These are phyloP conservation scores for Cyphomyrus discorhynchus DNA, from an alignment of 2,113 vertebrate species.

Conservation along the genomic window DNA sequence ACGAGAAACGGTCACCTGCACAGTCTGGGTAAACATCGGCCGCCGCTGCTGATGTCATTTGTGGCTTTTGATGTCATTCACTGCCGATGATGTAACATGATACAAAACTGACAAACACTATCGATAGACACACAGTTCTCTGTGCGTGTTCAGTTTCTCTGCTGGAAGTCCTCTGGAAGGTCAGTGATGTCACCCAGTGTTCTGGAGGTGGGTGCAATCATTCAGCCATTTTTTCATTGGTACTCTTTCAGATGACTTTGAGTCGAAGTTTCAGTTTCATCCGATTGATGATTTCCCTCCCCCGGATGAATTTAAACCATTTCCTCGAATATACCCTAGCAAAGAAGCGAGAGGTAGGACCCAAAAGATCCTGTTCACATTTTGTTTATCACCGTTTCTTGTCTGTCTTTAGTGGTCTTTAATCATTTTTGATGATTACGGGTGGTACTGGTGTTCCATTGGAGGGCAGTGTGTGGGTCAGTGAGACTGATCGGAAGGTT, in stretches of 20 bases:
- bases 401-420: neutral
- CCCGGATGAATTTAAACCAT: conserved; percentile 83
- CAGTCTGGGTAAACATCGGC: conserved; percentile 58
- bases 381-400: neutral
- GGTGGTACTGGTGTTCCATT: neutral
- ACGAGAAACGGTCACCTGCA: conserved; percentile 74
- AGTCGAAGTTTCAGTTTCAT: conserved; percentile 97
- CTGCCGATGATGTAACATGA: neutral
- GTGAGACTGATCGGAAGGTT: neutral
- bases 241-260: conserved; percentile 77
- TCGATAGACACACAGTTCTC: neutral
- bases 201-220: neutral
- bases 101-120: neutral
- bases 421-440: neutral
- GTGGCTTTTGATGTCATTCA: neutral
- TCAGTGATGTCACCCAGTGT: neutral
- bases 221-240: neutral
- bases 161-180: neutral
- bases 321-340: conserved; percentile 87
- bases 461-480: neutral
- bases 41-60: neutral
- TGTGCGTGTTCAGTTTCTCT: neutral
- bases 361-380: neutral
- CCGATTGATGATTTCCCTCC: conserved; percentile 88
- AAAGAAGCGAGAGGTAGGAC: conserved; percentile 77